These are phyloP conservation scores for Hemithea aestivaria DNA, from an alignment of 2,888 invertebrate species.

Conservation along the genomic window DNA sequence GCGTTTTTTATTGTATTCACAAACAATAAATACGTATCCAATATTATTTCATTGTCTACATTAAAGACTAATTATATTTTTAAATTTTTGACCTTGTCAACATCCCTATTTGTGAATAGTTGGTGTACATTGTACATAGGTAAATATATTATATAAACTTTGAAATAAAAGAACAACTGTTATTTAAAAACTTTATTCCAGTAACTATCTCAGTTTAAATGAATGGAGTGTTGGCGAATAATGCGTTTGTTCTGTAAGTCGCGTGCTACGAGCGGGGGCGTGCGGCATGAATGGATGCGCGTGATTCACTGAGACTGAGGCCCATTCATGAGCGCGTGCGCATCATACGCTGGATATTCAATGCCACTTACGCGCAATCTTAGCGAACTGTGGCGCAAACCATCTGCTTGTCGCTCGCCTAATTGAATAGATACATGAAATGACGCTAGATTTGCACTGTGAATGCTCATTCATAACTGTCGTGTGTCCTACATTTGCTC, in stretches of 20 bases:
- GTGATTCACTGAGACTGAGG: constrained; percentile 67
- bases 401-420: constrained; percentile 24
- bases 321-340: constrained; percentile 63
- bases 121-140: no score
- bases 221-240: constrained; percentile 41
- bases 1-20: no score
- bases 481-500: constrained; percentile 10
- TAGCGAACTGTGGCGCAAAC: constrained; percentile 26
- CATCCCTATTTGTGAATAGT: no score
- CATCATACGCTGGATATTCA: constrained; percentile 46
- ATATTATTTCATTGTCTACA: no score
- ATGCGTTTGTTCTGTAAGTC: constrained; percentile 53
- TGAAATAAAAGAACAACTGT: no score
- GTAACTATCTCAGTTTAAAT: constrained; percentile 17
- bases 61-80: no score
- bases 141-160: constrained; percentile 10
- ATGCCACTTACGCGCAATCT: constrained; percentile 40
- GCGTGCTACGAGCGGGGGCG: constrained; percentile 65
- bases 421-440: constrained; percentile 25
- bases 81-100: no score
- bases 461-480: constrained; percentile 8
- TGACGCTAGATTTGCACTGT: constrained; percentile 9
- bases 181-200: no score
- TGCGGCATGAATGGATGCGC: constrained; percentile 60
- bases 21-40: no score